Base-by-base conservation (phyloP, 2,888 invertebrate genomes). In the Nymphalis urticae region DNA sequence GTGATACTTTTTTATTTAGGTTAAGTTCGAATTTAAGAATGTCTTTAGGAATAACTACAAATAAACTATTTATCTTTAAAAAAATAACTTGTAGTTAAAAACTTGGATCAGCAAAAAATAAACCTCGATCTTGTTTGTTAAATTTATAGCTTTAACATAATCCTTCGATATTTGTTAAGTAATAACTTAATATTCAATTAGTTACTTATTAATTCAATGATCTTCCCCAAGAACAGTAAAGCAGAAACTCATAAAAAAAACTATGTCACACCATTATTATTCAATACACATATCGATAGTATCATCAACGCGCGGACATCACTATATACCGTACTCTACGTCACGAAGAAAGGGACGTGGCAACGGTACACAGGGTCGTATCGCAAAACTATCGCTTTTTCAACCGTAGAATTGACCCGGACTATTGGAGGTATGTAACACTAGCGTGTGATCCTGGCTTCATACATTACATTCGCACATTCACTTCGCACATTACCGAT, bases 271-370 rank as follows among this genome's bases (percentile, higher is more conserved):
- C 3, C 65, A 64, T 69, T 61, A 67, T 62, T 21, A 72, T 72
- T 72, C 71, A 48, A 17, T 47, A 36, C 56, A 62, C 68, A 61
- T 53, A 58, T 68, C 68, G 74, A 71, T 50, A 42, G 4, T 13
- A 42, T 42, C 56, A 66, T 69, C 69, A 63, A 69, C 59, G 54
- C 24, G 9, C 48, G 17, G 54, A 64, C 89, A 80, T 76, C 91
- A 85, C 88, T 89, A 83, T 75, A 85, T 90, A 92, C 92, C 92
- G 92, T 91, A 86, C 81, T 79, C 88, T 83, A 90, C 92, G 92
- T 92, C 92, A 92, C 88, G 88, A 88, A 87, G 91, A 91, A 91
- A 92, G 91, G 92, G 91, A 92, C 81, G 85, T 77, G 76, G 76
- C 82, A 86, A 87, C 88, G 86, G 84, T 87, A 87, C 80, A 53